phyloP scores from a whole-genome alignment of 2,113 vertebrate species.

The Furnarius figulus region DNA sequence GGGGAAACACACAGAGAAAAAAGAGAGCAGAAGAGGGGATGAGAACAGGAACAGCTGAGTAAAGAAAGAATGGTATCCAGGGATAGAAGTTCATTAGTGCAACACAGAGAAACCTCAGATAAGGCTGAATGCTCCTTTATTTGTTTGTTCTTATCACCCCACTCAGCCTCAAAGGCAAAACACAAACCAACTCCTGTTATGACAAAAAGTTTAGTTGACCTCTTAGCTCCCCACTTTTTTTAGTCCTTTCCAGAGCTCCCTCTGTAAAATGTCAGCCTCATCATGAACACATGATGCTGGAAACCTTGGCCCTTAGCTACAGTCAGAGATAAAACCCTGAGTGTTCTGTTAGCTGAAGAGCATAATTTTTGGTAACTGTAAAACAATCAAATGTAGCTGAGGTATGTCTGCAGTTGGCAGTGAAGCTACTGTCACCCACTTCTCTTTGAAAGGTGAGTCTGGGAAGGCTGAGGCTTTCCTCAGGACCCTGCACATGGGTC shows the following conservation, averaged over 20 bases:
- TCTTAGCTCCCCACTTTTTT: not conserved
- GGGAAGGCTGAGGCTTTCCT: not conserved
- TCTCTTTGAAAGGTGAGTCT: not conserved
- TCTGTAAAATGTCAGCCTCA: not conserved
- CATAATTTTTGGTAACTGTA: not conserved
- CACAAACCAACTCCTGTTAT: not conserved
- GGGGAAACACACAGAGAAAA: not conserved
- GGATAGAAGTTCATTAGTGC: not conserved
- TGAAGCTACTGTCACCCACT: not conserved
- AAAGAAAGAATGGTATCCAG: not conserved
- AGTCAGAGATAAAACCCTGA: not conserved
- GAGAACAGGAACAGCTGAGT: not conserved
- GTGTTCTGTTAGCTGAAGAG: not conserved
- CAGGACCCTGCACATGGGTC: not conserved
- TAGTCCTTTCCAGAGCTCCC: not conserved
- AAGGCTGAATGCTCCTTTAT: not conserved
- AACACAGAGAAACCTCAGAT: not conserved
- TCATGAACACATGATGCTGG: fast-evolving
- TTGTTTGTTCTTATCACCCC: not conserved
- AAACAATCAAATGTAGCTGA: not conserved
- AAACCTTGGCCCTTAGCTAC: not conserved
- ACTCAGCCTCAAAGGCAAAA: not conserved
- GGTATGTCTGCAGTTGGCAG: not conserved
- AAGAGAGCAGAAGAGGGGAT: not conserved
- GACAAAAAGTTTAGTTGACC: not conserved